Percentiles rank a stretch among this genome's conserved stretches.
These are phyloP conservation scores for Xestia c-nigrum DNA, from an alignment of 2,888 invertebrate species.

Conservation along the genomic window DNA sequence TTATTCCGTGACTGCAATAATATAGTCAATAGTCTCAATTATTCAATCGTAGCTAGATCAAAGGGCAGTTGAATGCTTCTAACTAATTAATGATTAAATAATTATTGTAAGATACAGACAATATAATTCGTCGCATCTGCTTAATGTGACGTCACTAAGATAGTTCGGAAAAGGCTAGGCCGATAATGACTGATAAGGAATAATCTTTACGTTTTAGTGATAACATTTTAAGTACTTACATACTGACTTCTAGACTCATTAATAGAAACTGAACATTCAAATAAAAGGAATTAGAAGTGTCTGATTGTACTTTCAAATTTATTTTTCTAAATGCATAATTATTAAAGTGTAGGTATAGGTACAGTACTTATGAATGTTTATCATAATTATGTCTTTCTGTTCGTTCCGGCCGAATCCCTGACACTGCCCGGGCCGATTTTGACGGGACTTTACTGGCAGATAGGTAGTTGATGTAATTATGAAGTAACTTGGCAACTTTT, in stretches of 20 bases:
- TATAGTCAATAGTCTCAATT: not conserved
- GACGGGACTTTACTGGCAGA: too few species aligned
- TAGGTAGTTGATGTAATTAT: too few species aligned
- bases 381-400: too few species aligned
- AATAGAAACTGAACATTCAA: not conserved
- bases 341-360: too few species aligned
- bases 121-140: constrained; percentile 12
- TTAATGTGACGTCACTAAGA: constrained; percentile 9
- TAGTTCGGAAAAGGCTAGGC: not conserved
- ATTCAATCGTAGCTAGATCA: not conserved
- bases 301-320: too few species aligned
- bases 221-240: constrained; percentile 7
- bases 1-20: not conserved
- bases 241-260: not conserved
- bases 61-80: not conserved
- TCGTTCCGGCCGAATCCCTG: too few species aligned
- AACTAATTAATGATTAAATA: not conserved
- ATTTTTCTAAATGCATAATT: too few species aligned
- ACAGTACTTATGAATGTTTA: too few species aligned
- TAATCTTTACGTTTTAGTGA: constrained; percentile 10
- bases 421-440: too few species aligned
- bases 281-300: too few species aligned
- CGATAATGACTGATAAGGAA: constrained; percentile 35
- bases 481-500: too few species aligned
- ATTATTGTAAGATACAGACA: not conserved